Conservation (phyloP, 2,113 vertebrate genomes). For the Pygoscelis adeliae region DNA sequence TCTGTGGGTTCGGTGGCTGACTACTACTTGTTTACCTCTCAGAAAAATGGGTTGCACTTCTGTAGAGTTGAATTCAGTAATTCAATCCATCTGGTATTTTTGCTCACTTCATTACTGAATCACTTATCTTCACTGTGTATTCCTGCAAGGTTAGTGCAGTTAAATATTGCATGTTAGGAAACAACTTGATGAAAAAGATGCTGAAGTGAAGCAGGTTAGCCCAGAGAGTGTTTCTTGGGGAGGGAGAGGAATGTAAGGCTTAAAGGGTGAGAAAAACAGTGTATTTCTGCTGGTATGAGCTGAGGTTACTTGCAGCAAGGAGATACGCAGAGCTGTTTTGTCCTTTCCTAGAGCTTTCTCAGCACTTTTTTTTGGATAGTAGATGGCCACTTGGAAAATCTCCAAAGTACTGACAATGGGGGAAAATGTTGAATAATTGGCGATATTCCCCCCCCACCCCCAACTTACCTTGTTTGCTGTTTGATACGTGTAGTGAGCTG, state of each 20-base stretch:
- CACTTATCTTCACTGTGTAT: neutral
- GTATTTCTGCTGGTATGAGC: neutral
- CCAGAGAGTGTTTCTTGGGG: neutral
- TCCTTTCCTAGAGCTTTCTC: neutral
- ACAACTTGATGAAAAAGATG: neutral
- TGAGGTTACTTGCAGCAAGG: neutral
- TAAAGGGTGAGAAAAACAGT: neutral
- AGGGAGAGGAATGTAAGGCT: neutral
- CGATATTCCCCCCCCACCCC: neutral
- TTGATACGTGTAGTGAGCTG: neutral
- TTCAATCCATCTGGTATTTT: neutral
- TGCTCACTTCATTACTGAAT: neutral
- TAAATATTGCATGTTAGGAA: neutral
- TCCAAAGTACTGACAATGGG: neutral
- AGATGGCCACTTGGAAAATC: neutral
- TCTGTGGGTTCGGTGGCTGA: slow-evolving; percentile 15
- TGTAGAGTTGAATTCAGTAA: neutral
- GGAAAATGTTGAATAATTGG: neutral
- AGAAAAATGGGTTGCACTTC: neutral
- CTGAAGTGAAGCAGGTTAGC: neutral
- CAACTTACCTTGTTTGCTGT: neutral
- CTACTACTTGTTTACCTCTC: neutral
- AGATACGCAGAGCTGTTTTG: neutral
- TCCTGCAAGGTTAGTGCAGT: neutral
- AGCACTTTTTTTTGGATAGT: neutral